Evolutionary conservation across 2,888 invertebrate species (phyloP), one percentile per base, ranked within the genome.

Genomic region (Dichetophora obliterata): DNA sequence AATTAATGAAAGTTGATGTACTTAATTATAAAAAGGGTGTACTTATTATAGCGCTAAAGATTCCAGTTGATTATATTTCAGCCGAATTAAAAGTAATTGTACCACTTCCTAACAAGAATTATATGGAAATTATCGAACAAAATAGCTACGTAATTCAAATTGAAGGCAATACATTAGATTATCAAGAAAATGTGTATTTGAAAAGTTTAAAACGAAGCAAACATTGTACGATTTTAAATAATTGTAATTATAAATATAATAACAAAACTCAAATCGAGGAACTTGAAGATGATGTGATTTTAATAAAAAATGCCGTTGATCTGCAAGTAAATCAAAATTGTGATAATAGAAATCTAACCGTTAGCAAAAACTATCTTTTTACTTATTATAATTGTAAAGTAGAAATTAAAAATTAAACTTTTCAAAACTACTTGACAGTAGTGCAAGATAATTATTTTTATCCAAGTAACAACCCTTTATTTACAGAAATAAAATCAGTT

Each of bases 1-100:
- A 75, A 77, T 48, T 63, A 34, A 66, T 63, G 43, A 74, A 69
- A 69, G n/a, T 68, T n/a, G 75, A 24, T 16, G 31, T 68, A 24
- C 8, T 75, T 27, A 37, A 2, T 22, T 75, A 69, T 24, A 43
- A 34, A 72, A 66, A 76, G 19, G 57, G 48, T 52, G 52, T 61
- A 59, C 37, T 61, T 5, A 74, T 77, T 63, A 34, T 69, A 61
- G 52, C 61, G 68, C 27, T 74, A 63, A 77, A 77, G 74, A 73
- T 73, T 31, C 68, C 69, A 73, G 24, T 16, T 66, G 22, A 48
- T 43, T 77, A 68, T 37, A 73, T 73, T 9, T 16, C 52, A 52
- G 5, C 52, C 19, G 52, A 52, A n/a, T 52, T 4, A 31, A 31
- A 31, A 31, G 31, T 31, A 31, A 31, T 31, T 31, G 31, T 31